Conservation (phyloP, 2,888 invertebrate species). For the Camptogramma bilineatum region DNA sequence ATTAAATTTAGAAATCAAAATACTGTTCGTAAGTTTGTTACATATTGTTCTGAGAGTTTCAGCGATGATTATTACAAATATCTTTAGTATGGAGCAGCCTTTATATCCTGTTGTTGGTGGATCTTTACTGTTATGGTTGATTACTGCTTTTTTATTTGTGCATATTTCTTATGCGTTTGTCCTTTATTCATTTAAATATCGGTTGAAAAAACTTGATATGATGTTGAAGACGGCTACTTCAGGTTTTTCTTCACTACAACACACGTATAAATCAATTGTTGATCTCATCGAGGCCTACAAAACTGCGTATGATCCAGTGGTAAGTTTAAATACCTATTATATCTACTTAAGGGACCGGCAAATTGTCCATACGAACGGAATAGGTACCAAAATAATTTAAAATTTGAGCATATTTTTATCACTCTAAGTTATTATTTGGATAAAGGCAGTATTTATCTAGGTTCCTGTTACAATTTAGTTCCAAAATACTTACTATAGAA, state of each 20-base stretch:
- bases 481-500: no score
- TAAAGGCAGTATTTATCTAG: no score
- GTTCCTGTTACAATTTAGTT: no score
- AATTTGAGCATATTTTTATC: no score
- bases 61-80: neutral
- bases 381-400: no score
- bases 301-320: neutral
- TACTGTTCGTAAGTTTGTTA: neutral
- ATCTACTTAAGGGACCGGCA: no score
- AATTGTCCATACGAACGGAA: no score
- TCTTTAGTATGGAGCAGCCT: neutral
- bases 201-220: slow-evolving; percentile 4
- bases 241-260: neutral
- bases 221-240: neutral
- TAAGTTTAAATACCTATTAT: no score
- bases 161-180: slow-evolving; percentile 9
- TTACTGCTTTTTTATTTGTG: neutral
- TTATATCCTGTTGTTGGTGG: no score
- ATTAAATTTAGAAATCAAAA: neutral
- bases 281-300: slow-evolving; percentile 12
- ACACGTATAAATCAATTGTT: neutral
- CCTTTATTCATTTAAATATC: slow-evolving; percentile 11
- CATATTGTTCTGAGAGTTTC: neutral
- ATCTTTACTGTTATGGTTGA: neutral
- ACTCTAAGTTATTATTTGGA: no score